phyloP scores from a whole-genome alignment of 2,888 invertebrate genomes.

The Herminia tarsipennalis region DNA sequence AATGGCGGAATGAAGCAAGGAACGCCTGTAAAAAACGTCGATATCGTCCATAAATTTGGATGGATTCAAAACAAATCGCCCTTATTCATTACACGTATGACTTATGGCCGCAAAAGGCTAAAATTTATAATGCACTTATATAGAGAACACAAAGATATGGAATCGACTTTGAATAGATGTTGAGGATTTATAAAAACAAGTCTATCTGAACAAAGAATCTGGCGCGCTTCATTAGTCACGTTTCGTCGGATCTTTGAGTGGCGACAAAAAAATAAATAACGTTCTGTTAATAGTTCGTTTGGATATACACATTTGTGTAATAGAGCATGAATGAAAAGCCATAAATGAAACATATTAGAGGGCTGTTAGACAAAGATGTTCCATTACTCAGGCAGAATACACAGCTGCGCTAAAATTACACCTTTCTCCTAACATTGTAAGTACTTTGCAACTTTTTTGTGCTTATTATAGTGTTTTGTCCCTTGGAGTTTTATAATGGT shows the following conservation, averaged over 20 bases:
- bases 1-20: constrained; percentile 78
- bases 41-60: constrained; percentile 83
- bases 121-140: constrained; percentile 78
- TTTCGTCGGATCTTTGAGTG: constrained; percentile 53
- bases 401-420: constrained; percentile 36
- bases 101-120: constrained; percentile 74
- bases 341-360: constrained; percentile 39
- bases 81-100: constrained; percentile 86
- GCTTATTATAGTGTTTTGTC: too few relatives aligned
- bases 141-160: constrained; percentile 70
- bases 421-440: constrained; percentile 30
- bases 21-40: constrained; percentile 79
- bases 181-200: constrained; percentile 63
- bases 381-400: constrained; percentile 26
- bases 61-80: constrained; percentile 85
- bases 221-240: constrained; percentile 79
- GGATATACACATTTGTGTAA: constrained; percentile 48
- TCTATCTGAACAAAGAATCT: constrained; percentile 58
- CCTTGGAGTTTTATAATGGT: constrained; percentile 12
- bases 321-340: constrained; percentile 49
- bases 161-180: constrained; percentile 56
- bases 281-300: constrained; percentile 43
- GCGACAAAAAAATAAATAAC: constrained; percentile 51
- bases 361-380: constrained; percentile 37
- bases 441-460: too few relatives aligned